Conservation (phyloP, 92 coral and sea anemone species). For the Montipora capitata region DNA sequence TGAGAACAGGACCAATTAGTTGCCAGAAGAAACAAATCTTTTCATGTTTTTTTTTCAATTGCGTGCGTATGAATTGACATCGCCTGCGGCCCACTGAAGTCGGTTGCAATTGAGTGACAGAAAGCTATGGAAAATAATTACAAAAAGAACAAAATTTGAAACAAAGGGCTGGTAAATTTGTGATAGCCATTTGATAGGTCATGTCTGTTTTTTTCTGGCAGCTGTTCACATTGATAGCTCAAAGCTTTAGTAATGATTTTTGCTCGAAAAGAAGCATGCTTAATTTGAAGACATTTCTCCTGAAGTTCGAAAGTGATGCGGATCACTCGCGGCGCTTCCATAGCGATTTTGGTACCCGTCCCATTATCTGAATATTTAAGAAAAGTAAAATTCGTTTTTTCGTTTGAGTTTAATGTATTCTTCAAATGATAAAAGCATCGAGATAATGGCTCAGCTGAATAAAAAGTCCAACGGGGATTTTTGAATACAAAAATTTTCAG, state of each 20-base stretch:
- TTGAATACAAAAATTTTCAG: not conserved
- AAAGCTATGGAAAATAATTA: conserved; percentile 1
- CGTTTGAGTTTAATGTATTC: conserved; percentile 25
- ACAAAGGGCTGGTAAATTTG: conserved; percentile 28
- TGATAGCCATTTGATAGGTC: conserved; percentile 46
- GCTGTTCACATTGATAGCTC: conserved; percentile 27
- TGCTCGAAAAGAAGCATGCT: conserved; percentile 16
- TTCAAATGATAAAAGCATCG: conserved; percentile 1
- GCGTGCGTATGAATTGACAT: not conserved
- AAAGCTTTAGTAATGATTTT: conserved; percentile 10
- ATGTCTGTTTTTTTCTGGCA: conserved; percentile 38
- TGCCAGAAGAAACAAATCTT: not conserved
- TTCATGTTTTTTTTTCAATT: not conserved
- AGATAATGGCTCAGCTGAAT: not conserved
- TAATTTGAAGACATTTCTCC: conserved; percentile 14
- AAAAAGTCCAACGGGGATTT: not conserved
- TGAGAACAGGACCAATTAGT: not conserved
- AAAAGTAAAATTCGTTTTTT: not conserved
- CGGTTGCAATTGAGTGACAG: not conserved
- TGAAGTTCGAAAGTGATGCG: too few relatives aligned
- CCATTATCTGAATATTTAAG: not conserved
- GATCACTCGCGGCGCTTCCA: too few relatives aligned
- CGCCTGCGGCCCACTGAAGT: not conserved
- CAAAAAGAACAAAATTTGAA: not conserved
- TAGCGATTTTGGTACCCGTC: too few relatives aligned